phyloP scores from a whole-genome alignment of 2,888 invertebrate genomes.

The Zaprionus bogoriensis region DNA sequence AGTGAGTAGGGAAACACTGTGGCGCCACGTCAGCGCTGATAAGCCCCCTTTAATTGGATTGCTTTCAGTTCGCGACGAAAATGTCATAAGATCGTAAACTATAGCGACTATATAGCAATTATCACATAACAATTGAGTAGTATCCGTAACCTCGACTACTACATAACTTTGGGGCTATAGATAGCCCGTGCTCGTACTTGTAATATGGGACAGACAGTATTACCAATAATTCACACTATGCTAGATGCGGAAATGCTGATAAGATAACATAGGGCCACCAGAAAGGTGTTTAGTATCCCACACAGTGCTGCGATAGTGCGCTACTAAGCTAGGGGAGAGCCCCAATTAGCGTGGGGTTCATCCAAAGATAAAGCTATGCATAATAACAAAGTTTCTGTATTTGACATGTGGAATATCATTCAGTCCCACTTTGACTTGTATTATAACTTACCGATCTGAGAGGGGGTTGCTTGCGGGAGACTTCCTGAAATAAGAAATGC shows the following conservation, averaged over 20 bases:
- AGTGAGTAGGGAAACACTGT: too few species aligned
- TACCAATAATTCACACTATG: constrained; percentile 3
- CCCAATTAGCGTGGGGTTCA: background rate
- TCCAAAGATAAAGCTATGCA: background rate
- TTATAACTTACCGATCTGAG: background rate
- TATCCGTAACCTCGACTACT: background rate
- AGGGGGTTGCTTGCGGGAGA: background rate
- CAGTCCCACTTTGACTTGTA: too few species aligned
- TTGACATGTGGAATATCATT: too few species aligned
- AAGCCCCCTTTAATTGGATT: constrained; percentile 6
- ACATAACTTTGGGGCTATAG: background rate
- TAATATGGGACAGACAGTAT: background rate
- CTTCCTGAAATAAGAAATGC: background rate
- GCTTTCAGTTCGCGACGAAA: background rate
- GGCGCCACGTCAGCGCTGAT: background rate
- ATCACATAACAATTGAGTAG: background rate
- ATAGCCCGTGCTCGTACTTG: background rate
- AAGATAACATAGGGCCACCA: background rate
- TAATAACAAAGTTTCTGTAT: background rate
- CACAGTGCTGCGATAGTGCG: background rate
- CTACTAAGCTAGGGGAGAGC: background rate
- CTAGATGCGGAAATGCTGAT: constrained; percentile 6
- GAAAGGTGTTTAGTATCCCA: background rate
- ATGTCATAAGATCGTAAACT: background rate
- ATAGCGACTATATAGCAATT: background rate